These are phyloP conservation scores for Vireo altiloquus DNA, from an alignment of 2,113 vertebrate genomes.

Conservation along the genomic window DNA sequence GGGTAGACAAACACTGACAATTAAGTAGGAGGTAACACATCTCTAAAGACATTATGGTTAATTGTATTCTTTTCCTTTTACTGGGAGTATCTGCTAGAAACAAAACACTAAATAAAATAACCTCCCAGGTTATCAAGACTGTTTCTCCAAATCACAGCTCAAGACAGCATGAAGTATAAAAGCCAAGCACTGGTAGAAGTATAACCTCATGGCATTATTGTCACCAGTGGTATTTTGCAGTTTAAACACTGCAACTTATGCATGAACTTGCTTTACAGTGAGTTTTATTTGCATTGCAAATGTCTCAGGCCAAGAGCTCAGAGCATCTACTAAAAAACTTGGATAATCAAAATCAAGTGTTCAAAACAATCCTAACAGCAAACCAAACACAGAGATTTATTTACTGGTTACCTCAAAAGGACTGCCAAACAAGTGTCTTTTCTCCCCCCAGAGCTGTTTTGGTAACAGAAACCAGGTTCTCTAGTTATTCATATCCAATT, in stretches of 20 bases:
- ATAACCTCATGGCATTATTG: neutral
- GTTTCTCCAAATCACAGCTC: neutral
- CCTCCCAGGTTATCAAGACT: neutral
- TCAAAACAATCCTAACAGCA: neutral
- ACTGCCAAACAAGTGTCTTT: neutral
- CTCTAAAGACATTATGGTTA: neutral
- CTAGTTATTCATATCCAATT: neutral
- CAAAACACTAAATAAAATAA: neutral
- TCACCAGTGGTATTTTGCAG: neutral
- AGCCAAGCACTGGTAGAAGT: neutral
- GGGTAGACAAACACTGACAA: neutral
- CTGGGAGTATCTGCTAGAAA: neutral
- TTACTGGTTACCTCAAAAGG: neutral
- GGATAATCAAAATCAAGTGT: neutral
- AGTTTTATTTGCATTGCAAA: neutral
- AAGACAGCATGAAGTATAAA: neutral
- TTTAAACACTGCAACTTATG: neutral
- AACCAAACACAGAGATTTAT: neutral
- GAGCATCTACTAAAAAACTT: neutral
- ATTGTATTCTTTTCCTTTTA: neutral
- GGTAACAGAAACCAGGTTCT: neutral
- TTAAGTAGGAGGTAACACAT: neutral
- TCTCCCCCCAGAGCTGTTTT: neutral
- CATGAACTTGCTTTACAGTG: neutral
- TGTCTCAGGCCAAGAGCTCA: neutral